Evolutionary conservation across 2,113 vertebrate genomes (phyloP).

Genomic region (Craseonycteris thonglongyai): DNA sequence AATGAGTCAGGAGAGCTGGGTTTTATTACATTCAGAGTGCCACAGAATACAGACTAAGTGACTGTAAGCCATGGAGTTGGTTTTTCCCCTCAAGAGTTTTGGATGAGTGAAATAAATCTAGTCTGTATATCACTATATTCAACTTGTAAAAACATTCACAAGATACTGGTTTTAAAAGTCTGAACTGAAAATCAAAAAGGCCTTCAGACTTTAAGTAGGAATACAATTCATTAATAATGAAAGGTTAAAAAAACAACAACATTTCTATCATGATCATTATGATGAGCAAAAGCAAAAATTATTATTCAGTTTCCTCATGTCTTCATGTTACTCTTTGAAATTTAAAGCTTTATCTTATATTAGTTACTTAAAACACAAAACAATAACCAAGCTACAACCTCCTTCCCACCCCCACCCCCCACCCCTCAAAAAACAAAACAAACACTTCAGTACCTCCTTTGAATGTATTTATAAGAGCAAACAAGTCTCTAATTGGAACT

Average conservation of each 20-base stretch:
- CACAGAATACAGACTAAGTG: neutral
- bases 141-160: neutral
- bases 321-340: neutral
- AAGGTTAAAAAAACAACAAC: neutral
- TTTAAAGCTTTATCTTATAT: neutral
- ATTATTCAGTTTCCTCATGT: neutral
- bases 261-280: neutral
- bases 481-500: slow-evolving; percentile 57
- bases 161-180: neutral
- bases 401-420: too few relatives aligned
- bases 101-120: neutral
- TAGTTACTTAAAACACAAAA: slow-evolving; percentile 31
- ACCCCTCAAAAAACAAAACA: neutral
- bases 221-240: neutral
- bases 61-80: neutral
- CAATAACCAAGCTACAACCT: neutral
- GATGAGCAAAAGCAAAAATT: neutral
- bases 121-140: neutral
- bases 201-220: neutral
- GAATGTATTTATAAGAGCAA: slow-evolving; percentile 33
- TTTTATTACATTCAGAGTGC: neutral
- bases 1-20: neutral
- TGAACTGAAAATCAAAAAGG: neutral
- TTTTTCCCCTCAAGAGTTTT: neutral
- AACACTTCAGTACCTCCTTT: neutral